Evolutionary conservation across 2,797 vertebrate species (phyloP).

Genomic region (Oreochromis grahami): DNA sequence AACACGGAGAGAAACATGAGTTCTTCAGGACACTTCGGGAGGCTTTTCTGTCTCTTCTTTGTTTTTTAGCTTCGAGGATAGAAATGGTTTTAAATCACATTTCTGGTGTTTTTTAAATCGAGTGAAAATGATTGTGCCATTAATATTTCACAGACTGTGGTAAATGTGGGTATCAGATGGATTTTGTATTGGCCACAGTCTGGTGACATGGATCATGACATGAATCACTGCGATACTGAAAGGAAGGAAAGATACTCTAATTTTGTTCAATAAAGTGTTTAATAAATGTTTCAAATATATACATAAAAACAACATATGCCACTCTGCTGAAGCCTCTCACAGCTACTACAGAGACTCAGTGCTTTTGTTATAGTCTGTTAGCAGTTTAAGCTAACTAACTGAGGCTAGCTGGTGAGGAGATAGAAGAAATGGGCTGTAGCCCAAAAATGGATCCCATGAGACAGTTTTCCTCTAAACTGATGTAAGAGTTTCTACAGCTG

Average conservation of each 20-base stretch:
- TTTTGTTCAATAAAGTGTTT: neutral
- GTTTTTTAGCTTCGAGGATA: neutral
- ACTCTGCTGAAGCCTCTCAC: neutral
- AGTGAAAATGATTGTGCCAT: neutral
- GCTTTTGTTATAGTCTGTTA: neutral
- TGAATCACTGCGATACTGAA: neutral
- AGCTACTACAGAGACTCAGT: neutral
- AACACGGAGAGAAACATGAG: neutral
- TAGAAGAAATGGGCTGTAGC: neutral
- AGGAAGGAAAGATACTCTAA: neutral
- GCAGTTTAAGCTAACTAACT: neutral
- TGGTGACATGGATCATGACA: neutral
- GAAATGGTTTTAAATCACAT: neutral
- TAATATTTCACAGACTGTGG: neutral
- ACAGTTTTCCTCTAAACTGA: neutral
- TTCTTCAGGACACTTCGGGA: neutral
- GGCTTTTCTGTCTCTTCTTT: neutral
- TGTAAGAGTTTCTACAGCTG: neutral
- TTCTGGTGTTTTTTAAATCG: neutral
- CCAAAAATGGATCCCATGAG: neutral
- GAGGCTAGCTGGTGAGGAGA: neutral
- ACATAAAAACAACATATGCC: neutral
- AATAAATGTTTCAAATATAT: neutral
- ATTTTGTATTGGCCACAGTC: neutral
- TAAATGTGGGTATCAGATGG: neutral